Percentiles rank a stretch among this genome's conserved stretches.
Evolutionary conservation across 2,113 vertebrate genomes (phyloP).

Genomic region (Gopherus evgoodei): DNA sequence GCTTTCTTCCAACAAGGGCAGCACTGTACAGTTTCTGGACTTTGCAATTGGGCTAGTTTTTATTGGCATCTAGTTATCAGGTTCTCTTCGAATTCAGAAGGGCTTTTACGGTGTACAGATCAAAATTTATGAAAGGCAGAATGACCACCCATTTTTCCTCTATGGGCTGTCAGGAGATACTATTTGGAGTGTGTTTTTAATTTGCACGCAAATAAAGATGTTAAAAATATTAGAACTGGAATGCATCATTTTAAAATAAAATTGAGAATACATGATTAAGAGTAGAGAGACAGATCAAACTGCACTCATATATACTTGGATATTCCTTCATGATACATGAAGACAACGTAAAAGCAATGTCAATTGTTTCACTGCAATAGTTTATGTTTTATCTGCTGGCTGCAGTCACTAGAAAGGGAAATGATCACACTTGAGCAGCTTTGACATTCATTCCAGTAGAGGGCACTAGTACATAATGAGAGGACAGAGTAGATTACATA

Average conservation of each 20-base stretch:
- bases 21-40: accelerated
- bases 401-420: not conserved
- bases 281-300: accelerated
- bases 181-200: accelerated
- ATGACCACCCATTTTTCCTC: not conserved
- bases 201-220: not conserved
- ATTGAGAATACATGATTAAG: not conserved
- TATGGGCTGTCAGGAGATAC: not conserved
- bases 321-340: too few species aligned
- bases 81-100: accelerated
- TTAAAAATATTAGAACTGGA: accelerated
- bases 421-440: not conserved
- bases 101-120: accelerated
- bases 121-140: not conserved
- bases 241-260: not conserved
- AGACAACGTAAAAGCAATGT: accelerated
- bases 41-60: accelerated
- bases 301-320: accelerated
- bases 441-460: not conserved
- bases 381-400: not conserved
- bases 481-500: not conserved
- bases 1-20: accelerated
- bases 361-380: not conserved
- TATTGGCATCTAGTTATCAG: accelerated
- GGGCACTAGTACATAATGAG: conserved; percentile 2